Conservation (phyloP, 2,113 vertebrate species). For the Macquaria ambigua region DNA sequence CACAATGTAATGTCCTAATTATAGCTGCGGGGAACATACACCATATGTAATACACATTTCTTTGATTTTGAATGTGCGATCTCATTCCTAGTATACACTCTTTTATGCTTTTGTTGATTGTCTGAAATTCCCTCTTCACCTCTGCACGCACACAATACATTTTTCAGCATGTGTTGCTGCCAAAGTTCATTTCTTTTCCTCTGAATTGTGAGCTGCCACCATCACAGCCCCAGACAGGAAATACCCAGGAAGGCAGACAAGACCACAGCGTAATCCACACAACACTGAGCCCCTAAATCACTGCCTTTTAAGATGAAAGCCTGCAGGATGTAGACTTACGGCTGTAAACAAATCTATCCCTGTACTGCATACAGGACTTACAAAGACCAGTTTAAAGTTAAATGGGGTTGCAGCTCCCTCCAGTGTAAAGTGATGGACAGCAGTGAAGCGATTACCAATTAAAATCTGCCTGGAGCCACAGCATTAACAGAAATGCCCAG, state of each 20-base stretch:
- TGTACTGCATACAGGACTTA: constrained; percentile 25
- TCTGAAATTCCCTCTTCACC: constrained; percentile 44
- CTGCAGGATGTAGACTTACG: constrained; percentile 31
- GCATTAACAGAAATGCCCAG: constrained; percentile 11
- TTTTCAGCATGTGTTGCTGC: background rate
- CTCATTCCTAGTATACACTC: background rate
- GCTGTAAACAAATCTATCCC: constrained; percentile 42
- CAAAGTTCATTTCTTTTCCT: constrained; percentile 27
- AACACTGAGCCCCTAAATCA: constrained; percentile 43
- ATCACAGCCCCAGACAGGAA: constrained; percentile 37
- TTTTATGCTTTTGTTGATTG: constrained; percentile 42
- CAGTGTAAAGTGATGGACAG: constrained; percentile 65
- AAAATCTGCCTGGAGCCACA: constrained; percentile 32
- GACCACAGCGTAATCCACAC: constrained; percentile 21
- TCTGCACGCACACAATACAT: constrained; percentile 26
- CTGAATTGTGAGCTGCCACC: constrained; percentile 35
- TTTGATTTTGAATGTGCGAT: constrained; percentile 9
- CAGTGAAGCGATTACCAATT: constrained; percentile 46
- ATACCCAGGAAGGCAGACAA: constrained; percentile 28
- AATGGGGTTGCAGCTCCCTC: constrained; percentile 68
- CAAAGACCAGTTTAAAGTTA: constrained; percentile 30
- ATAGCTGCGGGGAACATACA: constrained; percentile 18
- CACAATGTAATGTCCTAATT: constrained; percentile 43
- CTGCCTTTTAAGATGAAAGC: constrained; percentile 51
- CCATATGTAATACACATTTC: background rate